Conservation (phyloP, 2,113 vertebrate species). For the Gila orcuttii region DNA sequence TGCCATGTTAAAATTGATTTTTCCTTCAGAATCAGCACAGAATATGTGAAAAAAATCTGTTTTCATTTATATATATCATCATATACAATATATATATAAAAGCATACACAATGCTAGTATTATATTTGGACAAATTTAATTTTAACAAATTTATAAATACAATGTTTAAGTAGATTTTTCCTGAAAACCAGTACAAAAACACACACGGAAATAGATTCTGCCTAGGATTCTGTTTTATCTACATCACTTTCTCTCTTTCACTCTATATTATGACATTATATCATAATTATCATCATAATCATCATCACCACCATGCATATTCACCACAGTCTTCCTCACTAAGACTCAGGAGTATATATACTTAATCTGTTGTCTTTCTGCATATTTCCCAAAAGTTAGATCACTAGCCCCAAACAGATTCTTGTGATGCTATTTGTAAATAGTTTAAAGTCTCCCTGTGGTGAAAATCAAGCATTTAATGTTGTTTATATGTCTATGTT, state of each 20-base stretch:
- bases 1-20: neutral
- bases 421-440: neutral
- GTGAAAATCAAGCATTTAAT: no score
- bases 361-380: neutral
- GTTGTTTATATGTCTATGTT: no score
- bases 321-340: neutral
- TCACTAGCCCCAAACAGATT: neutral
- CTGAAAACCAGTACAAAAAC: neutral
- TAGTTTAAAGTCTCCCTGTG: no score
- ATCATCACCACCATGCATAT: neutral
- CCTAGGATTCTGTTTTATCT: neutral
- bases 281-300: neutral
- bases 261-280: constrained; percentile 10
- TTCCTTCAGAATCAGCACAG: neutral
- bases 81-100: no score
- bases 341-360: neutral
- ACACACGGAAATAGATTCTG: neutral
- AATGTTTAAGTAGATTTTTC: neutral
- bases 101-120: no score
- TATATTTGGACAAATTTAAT: no score
- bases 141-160: no score
- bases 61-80: no score
- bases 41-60: neutral
- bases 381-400: neutral
- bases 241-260: neutral